Base-by-base conservation (phyloP, 2,888 invertebrate species). In the Elysia crispata region DNA sequence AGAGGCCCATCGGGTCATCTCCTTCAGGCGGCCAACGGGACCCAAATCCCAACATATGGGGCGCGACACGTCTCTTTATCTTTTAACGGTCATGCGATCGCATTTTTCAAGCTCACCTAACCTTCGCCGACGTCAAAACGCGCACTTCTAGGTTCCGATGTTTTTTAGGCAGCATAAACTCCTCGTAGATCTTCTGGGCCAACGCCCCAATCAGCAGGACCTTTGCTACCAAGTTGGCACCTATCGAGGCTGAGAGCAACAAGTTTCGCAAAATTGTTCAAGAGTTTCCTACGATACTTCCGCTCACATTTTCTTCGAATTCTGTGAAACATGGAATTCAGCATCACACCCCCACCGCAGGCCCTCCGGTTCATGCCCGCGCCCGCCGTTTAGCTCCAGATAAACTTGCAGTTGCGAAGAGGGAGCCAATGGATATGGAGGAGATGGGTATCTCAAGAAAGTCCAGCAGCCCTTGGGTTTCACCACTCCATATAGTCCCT, bases 61-160 rank as follows among this genome's bases (percentile, higher is more conserved):
- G 30, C 60, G 41, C 78, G 73, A 50, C 31, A 23, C 64, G 72
- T 78, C 11, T 31, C 25, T 20, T 70, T 70, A 31, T 6, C 33
- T 70, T 77, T 3, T 30, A n/a, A n/a, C n/a, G n/a, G n/a, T n/a
- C n/a, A n/a, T n/a, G 54, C 33, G n/a, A 33, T 60, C 49, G 28
- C 6, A 60, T 60, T 28, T 70, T 72, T 41, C 33, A 73, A 30
- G 60, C 73, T 30, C 78, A 60, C 49, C 49, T 78, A 25, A 41
- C 60, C 25, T 41, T 49, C 5, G 78, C 78, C 72, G 49, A 72
- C 72, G 78, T 73, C 50, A 78, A 60, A 8, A n/a, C 64, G 66
- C 50, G 73, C 73, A 33, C 62, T 78, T 28, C 50, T 78, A 28
- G 78, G 78, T 49, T 49, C 78, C 33, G 78, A 72, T 78, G n/a